Base-by-base conservation (phyloP, 2,888 invertebrate genomes). In the Sclerodermus sp. region DNA sequence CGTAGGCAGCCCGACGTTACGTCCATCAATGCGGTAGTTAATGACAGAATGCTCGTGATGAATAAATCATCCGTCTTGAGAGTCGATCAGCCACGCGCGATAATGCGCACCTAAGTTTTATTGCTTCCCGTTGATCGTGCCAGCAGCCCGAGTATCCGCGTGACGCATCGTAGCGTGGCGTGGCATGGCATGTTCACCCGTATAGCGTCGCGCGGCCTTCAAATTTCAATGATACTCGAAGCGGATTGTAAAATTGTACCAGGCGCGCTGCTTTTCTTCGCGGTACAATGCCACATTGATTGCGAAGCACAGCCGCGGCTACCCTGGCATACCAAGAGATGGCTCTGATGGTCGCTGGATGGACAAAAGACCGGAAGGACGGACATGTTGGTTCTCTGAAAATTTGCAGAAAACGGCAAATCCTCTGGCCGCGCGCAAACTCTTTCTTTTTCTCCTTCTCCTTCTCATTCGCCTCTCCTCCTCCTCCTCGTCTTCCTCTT, bases 291-390 rank as follows among this genome's bases (percentile, higher is more conserved):
- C 43, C 37, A 47, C 55, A 60, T 57, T 58, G 60, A 62, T 60
- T 53, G 49, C 46, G 34, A 58, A 53, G 59, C 54, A 53, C n/a
- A 57, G 48, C 53, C 51, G 43, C 30, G 17, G 43, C 48, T 64
- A 64, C 44, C 5, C 32, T 42, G 45, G 41, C 46, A 51, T 38
- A 29, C 58, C 63, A 56, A 67, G 47, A 70, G 68, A 70, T 70
- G 70, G 70, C 70, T 62, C 56, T 46, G 45, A 42, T 30, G 50
- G 62, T 63, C 52, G 51, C 49, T 41, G 8, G 9, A 41, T 17
- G n/a, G n/a, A n/a, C n/a, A n/a, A n/a, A n/a, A n/a, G n/a, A n/a
- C n/a, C n/a, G n/a, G n/a, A n/a, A n/a, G n/a, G n/a, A n/a, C n/a
- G n/a, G n/a, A n/a, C n/a, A n/a, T n/a, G n/a, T n/a, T n/a, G n/a